Evolutionary conservation across 2,888 invertebrate genomes (phyloP).

Genomic region (Apodemia zela): DNA sequence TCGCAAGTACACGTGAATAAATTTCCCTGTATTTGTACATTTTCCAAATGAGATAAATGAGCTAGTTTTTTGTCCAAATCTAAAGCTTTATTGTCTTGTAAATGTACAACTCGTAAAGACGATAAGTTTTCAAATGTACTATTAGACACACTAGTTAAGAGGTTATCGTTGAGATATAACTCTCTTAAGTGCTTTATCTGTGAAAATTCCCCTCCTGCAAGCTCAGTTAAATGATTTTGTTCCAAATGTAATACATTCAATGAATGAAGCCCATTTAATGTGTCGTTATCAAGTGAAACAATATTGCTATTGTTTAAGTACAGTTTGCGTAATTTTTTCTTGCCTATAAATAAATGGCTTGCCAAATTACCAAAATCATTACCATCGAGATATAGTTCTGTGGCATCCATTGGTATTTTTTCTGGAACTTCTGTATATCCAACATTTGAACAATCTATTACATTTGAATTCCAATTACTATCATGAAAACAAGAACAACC

Average conservation of each 20-base stretch:
- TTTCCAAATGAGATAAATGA: slow-evolving; percentile 81
- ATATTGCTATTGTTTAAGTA: slow-evolving; percentile 89
- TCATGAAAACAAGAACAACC: slow-evolving; percentile 93
- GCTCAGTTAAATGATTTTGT: slow-evolving; percentile 85
- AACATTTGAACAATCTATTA: slow-evolving; percentile 89
- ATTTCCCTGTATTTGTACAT: slow-evolving; percentile 86
- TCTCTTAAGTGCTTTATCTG: slow-evolving; percentile 87
- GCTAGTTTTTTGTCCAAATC: slow-evolving; percentile 85
- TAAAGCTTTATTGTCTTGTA: slow-evolving; percentile 88
- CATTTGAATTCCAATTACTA: slow-evolving; percentile 90
- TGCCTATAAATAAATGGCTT: slow-evolving; percentile 91
- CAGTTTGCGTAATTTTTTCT: slow-evolving; percentile 88
- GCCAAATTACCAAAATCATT: slow-evolving; percentile 87
- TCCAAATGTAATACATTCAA: slow-evolving; percentile 88
- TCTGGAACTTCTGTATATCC: slow-evolving; percentile 86
- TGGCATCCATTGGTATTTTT: slow-evolving; percentile 93
- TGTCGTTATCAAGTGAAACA: slow-evolving; percentile 86
- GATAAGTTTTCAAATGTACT: slow-evolving; percentile 87
- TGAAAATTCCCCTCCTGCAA: slow-evolving; percentile 89
- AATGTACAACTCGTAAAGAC: slow-evolving; percentile 84
- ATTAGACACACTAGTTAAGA: slow-evolving; percentile 85
- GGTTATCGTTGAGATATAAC: slow-evolving; percentile 90
- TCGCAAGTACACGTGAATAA: slow-evolving; percentile 89
- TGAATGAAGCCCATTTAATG: slow-evolving; percentile 88
- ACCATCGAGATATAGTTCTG: slow-evolving; percentile 91